A percentile compares a stretch with the other conserved stretches of the same genome.
phyloP scores from a whole-genome alignment of 2,797 vertebrate genomes.

The Rhinoraja longicauda region DNA sequence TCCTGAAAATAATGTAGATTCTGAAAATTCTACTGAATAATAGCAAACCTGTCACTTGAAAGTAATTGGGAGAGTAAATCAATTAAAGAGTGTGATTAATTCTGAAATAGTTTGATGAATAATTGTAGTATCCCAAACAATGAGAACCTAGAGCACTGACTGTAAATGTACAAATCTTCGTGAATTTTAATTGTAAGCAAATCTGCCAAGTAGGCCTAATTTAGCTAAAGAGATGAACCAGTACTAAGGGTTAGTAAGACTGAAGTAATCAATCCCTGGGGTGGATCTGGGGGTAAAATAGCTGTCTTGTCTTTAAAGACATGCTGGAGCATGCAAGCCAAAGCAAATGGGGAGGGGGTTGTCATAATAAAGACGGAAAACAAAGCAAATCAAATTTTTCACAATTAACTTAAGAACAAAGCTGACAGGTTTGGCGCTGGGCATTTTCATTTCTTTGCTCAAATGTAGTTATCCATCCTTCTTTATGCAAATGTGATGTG shows the following conservation, averaged over 20 bases:
- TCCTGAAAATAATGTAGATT: neutral
- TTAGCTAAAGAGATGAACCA: slow-evolving; percentile 69
- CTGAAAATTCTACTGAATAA: neutral
- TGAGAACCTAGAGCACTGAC: neutral
- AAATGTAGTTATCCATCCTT: slow-evolving; percentile 96
- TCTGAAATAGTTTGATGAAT: slow-evolving; percentile 1
- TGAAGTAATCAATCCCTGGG: slow-evolving; percentile 70
- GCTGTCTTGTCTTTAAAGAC: slow-evolving; percentile 64
- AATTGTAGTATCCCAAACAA: neutral
- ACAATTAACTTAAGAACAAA: slow-evolving; percentile 93
- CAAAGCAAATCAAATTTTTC: slow-evolving; percentile 93
- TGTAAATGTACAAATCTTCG: slow-evolving; percentile 38
- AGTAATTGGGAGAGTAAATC: neutral
- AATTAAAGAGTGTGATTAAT: slow-evolving; percentile 25
- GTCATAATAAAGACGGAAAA: slow-evolving; percentile 75
- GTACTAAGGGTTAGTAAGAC: slow-evolving; percentile 71
- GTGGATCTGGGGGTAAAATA: slow-evolving; percentile 52
- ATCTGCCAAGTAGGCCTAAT: slow-evolving; percentile 71
- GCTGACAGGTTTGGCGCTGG: slow-evolving; percentile 82
- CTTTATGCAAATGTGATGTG: slow-evolving; percentile 80
- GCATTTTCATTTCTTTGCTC: slow-evolving; percentile 75
- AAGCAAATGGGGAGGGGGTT: slow-evolving; percentile 62
- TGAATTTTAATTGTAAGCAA: slow-evolving; percentile 73
- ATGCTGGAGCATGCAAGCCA: slow-evolving; percentile 58
- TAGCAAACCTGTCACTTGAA: neutral